Percentiles rank a stretch among this genome's conserved stretches.
Conservation (phyloP, 2,113 vertebrate genomes). For the Scomber japonicus region DNA sequence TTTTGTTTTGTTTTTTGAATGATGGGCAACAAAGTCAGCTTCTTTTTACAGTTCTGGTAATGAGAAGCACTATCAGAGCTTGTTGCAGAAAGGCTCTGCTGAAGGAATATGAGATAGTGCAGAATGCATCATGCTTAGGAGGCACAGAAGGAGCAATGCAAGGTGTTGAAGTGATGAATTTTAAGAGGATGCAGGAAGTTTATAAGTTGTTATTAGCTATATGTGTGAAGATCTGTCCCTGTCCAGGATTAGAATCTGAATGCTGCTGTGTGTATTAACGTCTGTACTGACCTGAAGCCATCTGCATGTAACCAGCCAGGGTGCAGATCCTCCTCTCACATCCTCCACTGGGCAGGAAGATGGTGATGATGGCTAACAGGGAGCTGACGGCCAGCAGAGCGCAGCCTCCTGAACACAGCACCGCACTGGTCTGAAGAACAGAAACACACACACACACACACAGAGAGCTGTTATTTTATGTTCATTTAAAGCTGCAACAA, state of each 20-base stretch:
- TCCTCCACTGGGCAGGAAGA: slow-evolving; percentile 91
- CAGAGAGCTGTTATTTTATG: background rate
- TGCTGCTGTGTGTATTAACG: background rate
- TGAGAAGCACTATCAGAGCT: slow-evolving; percentile 34
- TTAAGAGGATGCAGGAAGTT: background rate
- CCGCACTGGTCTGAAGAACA: slow-evolving; percentile 90
- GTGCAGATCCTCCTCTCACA: slow-evolving; percentile 93
- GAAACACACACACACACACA: slow-evolving; percentile 50
- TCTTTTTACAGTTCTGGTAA: slow-evolving; percentile 33
- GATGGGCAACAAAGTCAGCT: slow-evolving; percentile 66
- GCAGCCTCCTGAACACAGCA: slow-evolving; percentile 92
- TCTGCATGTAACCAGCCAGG: slow-evolving; percentile 95
- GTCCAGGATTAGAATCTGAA: background rate
- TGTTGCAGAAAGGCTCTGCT: slow-evolving; percentile 1
- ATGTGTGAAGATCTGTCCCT: background rate
- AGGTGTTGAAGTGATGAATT: background rate
- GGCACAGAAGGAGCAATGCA: background rate
- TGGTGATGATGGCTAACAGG: slow-evolving; percentile 91
- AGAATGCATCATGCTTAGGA: background rate
- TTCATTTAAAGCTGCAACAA: background rate
- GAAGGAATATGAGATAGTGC: slow-evolving; percentile 2
- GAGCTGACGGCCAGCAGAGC: slow-evolving; percentile 91
- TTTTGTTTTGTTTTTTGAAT: slow-evolving; percentile 53
- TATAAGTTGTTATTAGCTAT: background rate
- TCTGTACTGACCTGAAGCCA: slow-evolving; percentile 89